A percentile compares a stretch with the other conserved stretches of the same genome.
Evolutionary conservation across 2,888 invertebrate species (phyloP).

Genomic region (Caenorhabditis imperialis): DNA sequence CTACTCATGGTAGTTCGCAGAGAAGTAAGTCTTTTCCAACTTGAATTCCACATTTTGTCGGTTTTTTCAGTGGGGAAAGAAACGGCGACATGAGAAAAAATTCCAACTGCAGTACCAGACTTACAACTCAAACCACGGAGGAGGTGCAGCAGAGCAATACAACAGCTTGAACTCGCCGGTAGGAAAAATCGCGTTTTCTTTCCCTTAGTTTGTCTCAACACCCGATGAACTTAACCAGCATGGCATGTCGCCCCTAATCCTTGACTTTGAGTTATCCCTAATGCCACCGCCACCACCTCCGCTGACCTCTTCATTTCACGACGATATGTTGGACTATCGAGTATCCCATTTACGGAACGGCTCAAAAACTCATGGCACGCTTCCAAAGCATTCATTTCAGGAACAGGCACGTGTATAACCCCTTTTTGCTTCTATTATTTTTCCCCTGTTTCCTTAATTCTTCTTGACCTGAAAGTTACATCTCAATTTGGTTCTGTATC

Average conservation of each 20-base stretch:
- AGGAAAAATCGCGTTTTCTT: slow-evolving; percentile 32
- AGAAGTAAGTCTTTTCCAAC: slow-evolving; percentile 56
- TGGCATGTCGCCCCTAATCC: slow-evolving; percentile 27
- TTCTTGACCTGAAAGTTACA: no score
- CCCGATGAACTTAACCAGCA: slow-evolving; percentile 35
- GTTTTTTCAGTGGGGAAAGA: slow-evolving; percentile 66
- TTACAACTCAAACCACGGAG: slow-evolving; percentile 68
- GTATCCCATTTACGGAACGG: slow-evolving; percentile 43
- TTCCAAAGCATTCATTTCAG: slow-evolving; percentile 61
- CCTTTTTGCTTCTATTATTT: slow-evolving; percentile 21
- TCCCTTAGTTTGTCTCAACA: not conserved
- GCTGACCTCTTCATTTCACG: slow-evolving; percentile 49
- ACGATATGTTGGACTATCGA: slow-evolving; percentile 57
- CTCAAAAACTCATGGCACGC: slow-evolving; percentile 41
- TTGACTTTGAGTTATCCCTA: slow-evolving; percentile 58
- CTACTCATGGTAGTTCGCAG: slow-evolving; percentile 70
- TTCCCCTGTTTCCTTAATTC: slow-evolving; percentile 3
- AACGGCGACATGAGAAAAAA: slow-evolving; percentile 69
- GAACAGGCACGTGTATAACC: slow-evolving; percentile 65
- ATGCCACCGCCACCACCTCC: slow-evolving; percentile 70
- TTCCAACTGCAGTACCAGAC: slow-evolving; percentile 74
- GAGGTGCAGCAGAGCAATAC: slow-evolving; percentile 64
- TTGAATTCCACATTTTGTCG: slow-evolving; percentile 13
- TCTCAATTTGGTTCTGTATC: slow-evolving; percentile 5
- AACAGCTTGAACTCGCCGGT: slow-evolving; percentile 73